Conservation (phyloP, 2,797 vertebrate genomes). For the Pristis pectinata region DNA sequence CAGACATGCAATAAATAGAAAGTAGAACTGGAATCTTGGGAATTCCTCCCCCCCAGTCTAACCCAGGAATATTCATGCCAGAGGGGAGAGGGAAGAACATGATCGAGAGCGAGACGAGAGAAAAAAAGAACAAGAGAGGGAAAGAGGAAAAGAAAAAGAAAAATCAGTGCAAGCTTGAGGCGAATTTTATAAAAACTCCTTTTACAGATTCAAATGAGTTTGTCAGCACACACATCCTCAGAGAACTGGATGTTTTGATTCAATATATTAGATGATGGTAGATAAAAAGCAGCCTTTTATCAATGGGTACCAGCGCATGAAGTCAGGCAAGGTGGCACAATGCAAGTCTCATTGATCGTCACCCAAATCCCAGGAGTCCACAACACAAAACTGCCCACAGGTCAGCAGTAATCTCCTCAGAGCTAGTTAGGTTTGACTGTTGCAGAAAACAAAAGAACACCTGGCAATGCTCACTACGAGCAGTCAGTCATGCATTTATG, state of each 20-base stretch:
- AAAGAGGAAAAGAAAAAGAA: conserved; percentile 29
- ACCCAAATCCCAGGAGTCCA: not conserved
- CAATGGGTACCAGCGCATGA: not conserved
- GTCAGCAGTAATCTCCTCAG: not conserved
- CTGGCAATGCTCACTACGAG: not conserved
- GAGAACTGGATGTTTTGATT: not conserved
- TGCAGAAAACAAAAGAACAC: not conserved
- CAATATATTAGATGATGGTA: not conserved
- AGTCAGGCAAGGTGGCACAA: not conserved
- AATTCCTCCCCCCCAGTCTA: not conserved
- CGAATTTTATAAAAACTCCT: too few relatives aligned
- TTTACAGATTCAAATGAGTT: not conserved
- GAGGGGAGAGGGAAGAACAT: too few relatives aligned
- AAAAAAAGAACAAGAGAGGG: too few relatives aligned
- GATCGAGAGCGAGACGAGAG: too few relatives aligned
- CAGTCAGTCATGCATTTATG: not conserved
- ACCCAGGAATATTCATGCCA: not conserved
- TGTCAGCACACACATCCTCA: not conserved
- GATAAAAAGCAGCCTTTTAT: not conserved
- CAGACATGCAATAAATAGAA: not conserved
- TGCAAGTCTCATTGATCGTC: not conserved
- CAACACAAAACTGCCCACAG: not conserved
- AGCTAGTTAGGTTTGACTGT: not conserved
- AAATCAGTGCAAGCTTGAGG: not conserved
- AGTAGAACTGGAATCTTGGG: not conserved